Evolutionary conservation across 23 tunicate genomes (phyloP).

Genomic region (Diplosoma virens): DNA sequence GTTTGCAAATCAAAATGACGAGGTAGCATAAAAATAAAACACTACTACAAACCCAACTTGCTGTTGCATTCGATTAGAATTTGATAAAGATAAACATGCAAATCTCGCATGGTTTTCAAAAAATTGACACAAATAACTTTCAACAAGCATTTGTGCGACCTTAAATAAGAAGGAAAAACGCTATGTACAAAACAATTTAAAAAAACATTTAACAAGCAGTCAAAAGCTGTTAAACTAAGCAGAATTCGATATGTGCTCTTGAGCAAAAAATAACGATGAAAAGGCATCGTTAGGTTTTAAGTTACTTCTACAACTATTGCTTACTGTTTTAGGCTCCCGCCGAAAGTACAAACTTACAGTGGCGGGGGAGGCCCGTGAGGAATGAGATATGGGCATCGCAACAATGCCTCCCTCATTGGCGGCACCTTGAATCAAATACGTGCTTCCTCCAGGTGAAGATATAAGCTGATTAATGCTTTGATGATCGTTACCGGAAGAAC

Average conservation of each 20-base stretch:
- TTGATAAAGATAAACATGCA: too few relatives aligned
- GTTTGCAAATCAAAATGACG: background rate
- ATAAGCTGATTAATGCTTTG: slow-evolving; percentile 67
- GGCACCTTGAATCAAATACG: slow-evolving; percentile 68
- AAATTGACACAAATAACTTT: too few relatives aligned
- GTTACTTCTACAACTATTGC: too few relatives aligned
- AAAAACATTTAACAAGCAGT: too few relatives aligned
- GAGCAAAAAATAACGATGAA: too few relatives aligned
- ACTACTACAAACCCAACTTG: background rate
- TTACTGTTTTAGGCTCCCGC: slow-evolving; percentile 99
- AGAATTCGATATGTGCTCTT: too few relatives aligned
- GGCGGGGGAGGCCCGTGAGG: slow-evolving; percentile 90
- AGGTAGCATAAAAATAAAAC: background rate
- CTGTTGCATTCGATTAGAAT: background rate
- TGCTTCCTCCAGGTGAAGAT: slow-evolving; percentile 87
- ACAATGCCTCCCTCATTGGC: slow-evolving; percentile 49
- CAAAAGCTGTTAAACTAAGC: too few relatives aligned
- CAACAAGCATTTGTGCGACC: too few relatives aligned
- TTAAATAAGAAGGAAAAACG: too few relatives aligned
- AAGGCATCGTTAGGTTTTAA: too few relatives aligned
- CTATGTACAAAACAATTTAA: too few relatives aligned
- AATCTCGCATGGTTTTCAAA: too few relatives aligned
- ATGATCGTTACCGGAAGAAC: slow-evolving; percentile 2
- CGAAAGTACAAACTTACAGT: slow-evolving; percentile 99
- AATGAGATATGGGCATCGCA: slow-evolving; percentile 77